phyloP scores from a whole-genome alignment of 1,140 invertebrate genomes.

The Pygmarrhopalites habei region DNA sequence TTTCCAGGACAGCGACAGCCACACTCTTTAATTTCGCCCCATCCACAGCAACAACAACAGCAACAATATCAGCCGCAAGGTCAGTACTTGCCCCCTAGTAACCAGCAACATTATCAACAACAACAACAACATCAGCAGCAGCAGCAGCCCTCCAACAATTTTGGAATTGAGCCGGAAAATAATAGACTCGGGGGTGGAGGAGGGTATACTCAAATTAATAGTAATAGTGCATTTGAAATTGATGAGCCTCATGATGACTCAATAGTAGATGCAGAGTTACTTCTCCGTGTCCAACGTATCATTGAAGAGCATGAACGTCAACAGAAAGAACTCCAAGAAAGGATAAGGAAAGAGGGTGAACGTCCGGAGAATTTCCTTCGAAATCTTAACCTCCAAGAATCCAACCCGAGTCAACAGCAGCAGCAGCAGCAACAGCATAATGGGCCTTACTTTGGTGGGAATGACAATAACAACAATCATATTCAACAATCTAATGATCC shows the following conservation, averaged over 20 bases:
- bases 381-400: not conserved
- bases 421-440: constrained; percentile 5
- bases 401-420: not conserved
- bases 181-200: too few species aligned
- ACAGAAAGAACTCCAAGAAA: constrained; percentile 28
- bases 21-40: not conserved
- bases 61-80: not conserved
- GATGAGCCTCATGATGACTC: constrained; percentile 30
- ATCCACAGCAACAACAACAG: not conserved
- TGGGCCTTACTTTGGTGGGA: not conserved
- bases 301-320: constrained; percentile 39
- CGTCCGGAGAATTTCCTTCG: not conserved
- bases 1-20: not conserved
- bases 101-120: constrained; percentile 3
- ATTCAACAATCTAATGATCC: not conserved
- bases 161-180: too few species aligned
- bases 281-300: constrained; percentile 34
- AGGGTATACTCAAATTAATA: too few species aligned
- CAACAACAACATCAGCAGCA: not conserved
- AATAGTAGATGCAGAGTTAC: constrained; percentile 33
- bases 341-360: constrained; percentile 11
- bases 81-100: not conserved
- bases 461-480: too few species aligned
- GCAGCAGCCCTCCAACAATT: too few species aligned
- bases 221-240: constrained; percentile 5